Conservation (phyloP, 2,113 vertebrate genomes). For the Castor canadensis region DNA sequence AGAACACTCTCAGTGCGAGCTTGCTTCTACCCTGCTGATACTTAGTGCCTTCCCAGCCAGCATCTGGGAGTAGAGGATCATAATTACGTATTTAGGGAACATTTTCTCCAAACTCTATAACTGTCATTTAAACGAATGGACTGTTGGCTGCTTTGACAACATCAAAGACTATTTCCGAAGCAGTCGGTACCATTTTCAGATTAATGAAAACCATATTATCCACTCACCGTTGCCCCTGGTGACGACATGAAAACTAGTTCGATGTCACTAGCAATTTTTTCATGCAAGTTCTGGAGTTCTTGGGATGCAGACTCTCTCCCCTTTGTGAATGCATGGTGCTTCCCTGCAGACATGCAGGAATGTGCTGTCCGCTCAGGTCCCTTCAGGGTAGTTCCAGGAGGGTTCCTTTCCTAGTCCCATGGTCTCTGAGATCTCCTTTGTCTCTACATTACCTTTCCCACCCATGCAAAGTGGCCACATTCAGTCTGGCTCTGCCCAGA, state of each 20-base stretch:
- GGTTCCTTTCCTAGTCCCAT: not conserved
- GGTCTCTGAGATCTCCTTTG: no score
- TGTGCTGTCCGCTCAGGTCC: no score
- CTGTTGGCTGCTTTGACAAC: not conserved
- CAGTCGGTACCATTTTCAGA: not conserved
- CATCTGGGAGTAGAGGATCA: not conserved
- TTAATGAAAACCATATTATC: rapidly evolving
- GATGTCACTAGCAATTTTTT: not conserved
- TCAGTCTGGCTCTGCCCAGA: not conserved
- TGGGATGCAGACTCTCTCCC: not conserved
- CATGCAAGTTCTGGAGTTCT: not conserved
- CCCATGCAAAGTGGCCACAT: not conserved
- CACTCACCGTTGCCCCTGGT: not conserved
- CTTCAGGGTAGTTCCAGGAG: not conserved
- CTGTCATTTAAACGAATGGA: not conserved
- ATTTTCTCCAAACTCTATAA: not conserved
- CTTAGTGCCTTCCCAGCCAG: not conserved
- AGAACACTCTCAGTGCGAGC: rapidly evolving
- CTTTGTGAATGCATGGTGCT: not conserved
- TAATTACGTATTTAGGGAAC: not conserved
- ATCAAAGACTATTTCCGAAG: not conserved
- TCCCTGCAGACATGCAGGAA: not conserved
- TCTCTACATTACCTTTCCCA: not conserved
- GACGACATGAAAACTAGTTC: not conserved
- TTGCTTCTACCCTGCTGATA: not conserved